phyloP scores from a whole-genome alignment of 92 coral and sea anemone species.

The Palythoa grandiflora region DNA sequence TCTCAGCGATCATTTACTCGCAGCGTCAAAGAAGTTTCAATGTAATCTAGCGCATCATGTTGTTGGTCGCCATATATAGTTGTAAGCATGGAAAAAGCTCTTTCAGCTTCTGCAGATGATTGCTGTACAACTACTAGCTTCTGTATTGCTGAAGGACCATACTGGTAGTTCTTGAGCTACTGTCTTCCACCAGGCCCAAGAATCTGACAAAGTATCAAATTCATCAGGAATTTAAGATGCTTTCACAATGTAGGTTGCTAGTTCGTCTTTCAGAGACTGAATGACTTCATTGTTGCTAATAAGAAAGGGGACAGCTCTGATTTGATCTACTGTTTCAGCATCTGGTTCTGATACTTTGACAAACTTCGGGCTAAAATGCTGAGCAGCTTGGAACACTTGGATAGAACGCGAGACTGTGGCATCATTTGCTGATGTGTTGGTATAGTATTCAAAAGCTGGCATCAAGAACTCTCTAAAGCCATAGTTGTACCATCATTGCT shows the following conservation, averaged over 20 bases:
- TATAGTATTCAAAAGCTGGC: slow-evolving; percentile 38
- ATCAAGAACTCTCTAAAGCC: slow-evolving; percentile 32
- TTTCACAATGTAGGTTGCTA: slow-evolving; percentile 51
- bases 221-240: slow-evolving; percentile 52
- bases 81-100: slow-evolving; percentile 4
- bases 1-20: no score
- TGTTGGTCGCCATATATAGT: slow-evolving; percentile 51
- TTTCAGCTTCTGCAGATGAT: slow-evolving; percentile 58
- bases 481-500: slow-evolving; percentile 35
- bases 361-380: slow-evolving; percentile 45
- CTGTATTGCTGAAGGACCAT: slow-evolving; percentile 62
- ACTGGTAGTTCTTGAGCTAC: slow-evolving; percentile 54
- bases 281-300: slow-evolving; percentile 37
- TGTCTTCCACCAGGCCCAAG: slow-evolving; percentile 54
- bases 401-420: slow-evolving; percentile 41
- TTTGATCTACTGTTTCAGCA: slow-evolving; percentile 39
- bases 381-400: slow-evolving; percentile 45
- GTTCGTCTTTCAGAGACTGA: slow-evolving; percentile 50
- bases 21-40: slow-evolving; percentile 28
- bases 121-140: slow-evolving; percentile 57
- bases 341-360: slow-evolving; percentile 47
- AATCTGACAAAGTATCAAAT: slow-evolving; percentile 55
- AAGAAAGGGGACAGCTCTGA: slow-evolving; percentile 45
- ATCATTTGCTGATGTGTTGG: slow-evolving; percentile 44
- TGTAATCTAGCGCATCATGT: slow-evolving; percentile 46